Evolutionary conservation across 2,888 invertebrate species (phyloP).

Genomic region (Campoplex capitator): DNA sequence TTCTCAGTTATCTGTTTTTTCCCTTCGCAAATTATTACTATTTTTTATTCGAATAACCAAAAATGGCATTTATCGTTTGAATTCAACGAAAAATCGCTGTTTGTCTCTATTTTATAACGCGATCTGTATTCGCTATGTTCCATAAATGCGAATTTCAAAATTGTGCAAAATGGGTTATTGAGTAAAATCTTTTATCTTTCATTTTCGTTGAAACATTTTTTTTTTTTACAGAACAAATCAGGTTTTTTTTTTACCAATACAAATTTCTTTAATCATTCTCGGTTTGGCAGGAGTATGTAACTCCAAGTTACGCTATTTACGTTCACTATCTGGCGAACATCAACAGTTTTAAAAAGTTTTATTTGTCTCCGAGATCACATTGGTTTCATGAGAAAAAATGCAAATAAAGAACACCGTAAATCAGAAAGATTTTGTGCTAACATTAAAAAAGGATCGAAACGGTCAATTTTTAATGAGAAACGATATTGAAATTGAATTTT

Average conservation of each 20-base stretch:
- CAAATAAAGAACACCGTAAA: not conserved
- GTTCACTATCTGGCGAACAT: not conserved
- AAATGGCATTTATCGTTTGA: not conserved
- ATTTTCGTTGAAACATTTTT: conserved; percentile 11
- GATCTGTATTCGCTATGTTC: not conserved
- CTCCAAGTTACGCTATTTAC: conserved; percentile 7
- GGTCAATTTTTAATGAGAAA: not conserved
- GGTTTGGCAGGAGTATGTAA: conserved; percentile 14
- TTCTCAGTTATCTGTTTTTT: not conserved
- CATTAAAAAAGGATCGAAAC: not conserved
- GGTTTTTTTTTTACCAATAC: not conserved
- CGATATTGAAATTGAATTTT: not conserved
- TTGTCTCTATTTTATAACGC: not conserved
- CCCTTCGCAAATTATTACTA: not conserved
- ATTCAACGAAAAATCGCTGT: not conserved
- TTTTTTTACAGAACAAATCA: not conserved
- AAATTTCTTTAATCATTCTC: conserved; percentile 1
- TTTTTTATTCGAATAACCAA: not conserved
- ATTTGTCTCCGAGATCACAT: not conserved
- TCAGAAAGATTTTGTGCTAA: not conserved
- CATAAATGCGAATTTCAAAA: not conserved
- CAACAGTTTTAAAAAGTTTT: not conserved
- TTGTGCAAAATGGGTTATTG: not conserved
- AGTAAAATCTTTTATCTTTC: not conserved
- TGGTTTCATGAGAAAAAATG: not conserved